A percentile compares a stretch with the other conserved stretches of the same genome.
Conservation (phyloP, 2,113 vertebrate species). For the Barbus barbus region DNA sequence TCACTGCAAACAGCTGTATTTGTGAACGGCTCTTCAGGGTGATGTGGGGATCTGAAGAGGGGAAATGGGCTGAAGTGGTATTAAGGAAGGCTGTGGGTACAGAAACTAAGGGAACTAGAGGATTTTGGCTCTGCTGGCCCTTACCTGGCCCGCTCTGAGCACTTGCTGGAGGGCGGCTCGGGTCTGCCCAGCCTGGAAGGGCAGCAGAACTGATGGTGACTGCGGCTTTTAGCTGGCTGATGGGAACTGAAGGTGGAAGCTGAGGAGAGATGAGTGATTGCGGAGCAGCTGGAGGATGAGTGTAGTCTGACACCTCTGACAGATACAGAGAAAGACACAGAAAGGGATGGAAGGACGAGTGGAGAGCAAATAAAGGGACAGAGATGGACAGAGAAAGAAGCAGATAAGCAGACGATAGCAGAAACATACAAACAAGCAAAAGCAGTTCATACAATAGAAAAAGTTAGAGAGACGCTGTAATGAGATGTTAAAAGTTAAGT, state of each 20-base stretch:
- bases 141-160: constrained; percentile 87
- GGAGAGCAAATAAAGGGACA: constrained; percentile 24
- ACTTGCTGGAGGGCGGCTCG: constrained; percentile 81
- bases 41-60: neutral
- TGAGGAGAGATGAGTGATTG: constrained; percentile 69
- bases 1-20: neutral
- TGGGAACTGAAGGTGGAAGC: constrained; percentile 71
- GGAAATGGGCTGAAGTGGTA: neutral
- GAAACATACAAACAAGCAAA: constrained; percentile 46
- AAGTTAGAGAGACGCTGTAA: constrained; percentile 27
- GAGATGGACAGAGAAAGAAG: constrained; percentile 47
- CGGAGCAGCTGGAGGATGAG: constrained; percentile 68
- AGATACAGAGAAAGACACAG: constrained; percentile 26
- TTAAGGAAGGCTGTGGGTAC: constrained; percentile 23
- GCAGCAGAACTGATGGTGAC: constrained; percentile 93
- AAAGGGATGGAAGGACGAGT: constrained; percentile 19
- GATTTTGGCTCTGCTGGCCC: constrained; percentile 65
- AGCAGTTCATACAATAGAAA: constrained; percentile 8
- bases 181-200: constrained; percentile 85
- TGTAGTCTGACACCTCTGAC: constrained; percentile 67
- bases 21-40: neutral
- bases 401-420: constrained; percentile 46
- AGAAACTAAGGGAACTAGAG: neutral
- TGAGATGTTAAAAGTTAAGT: neutral
- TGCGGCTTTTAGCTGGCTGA: constrained; percentile 77